phyloP scores from a whole-genome alignment of 1,140 invertebrate genomes.

The Tribolium castaneum region DNA sequence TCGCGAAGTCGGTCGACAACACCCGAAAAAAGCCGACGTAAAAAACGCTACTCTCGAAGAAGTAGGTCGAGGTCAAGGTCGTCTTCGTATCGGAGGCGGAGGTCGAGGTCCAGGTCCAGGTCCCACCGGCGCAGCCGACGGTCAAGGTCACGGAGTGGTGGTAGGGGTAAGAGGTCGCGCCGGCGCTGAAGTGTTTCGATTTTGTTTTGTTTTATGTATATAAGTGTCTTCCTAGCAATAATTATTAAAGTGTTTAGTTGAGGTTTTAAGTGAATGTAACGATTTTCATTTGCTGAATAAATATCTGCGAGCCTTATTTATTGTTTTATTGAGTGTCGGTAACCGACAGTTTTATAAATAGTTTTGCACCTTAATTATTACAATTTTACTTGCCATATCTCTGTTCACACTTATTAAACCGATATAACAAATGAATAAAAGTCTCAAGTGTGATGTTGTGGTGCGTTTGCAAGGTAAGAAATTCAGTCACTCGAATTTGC shows the following conservation, averaged over 20 bases:
- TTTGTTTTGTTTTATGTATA: conserved; percentile 40
- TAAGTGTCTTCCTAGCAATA: conserved; percentile 24
- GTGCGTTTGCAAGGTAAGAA: conserved; percentile 70
- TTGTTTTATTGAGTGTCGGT: no score
- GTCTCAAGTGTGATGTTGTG: conserved; percentile 67
- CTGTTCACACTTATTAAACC: conserved; percentile 74
- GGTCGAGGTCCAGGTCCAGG: conserved; percentile 15
- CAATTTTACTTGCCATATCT: conserved; percentile 72
- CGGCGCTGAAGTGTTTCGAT: conserved; percentile 55
- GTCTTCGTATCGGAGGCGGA: conserved; percentile 23
- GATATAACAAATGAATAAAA: conserved; percentile 70
- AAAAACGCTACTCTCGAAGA: conserved; percentile 42
- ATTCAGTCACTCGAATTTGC: conserved; percentile 78
- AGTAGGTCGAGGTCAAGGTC: conserved; percentile 37
- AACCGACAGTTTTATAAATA: neutral
- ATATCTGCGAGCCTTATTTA: neutral
- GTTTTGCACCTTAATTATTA: neutral
- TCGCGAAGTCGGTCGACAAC: neutral
- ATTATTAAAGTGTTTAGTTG: neutral
- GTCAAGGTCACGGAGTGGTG: conserved; percentile 54
- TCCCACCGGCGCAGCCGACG: conserved; percentile 33
- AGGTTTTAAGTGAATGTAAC: neutral
- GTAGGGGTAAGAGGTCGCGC: conserved; percentile 61
- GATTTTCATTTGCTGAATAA: conserved; percentile 14
- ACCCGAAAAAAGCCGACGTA: conserved; percentile 13